A percentile compares a stretch with the other conserved stretches of the same genome.
These are phyloP conservation scores for Darevskia nairensis DNA, from an alignment of 2,797 vertebrate genomes.

Conservation along the genomic window DNA sequence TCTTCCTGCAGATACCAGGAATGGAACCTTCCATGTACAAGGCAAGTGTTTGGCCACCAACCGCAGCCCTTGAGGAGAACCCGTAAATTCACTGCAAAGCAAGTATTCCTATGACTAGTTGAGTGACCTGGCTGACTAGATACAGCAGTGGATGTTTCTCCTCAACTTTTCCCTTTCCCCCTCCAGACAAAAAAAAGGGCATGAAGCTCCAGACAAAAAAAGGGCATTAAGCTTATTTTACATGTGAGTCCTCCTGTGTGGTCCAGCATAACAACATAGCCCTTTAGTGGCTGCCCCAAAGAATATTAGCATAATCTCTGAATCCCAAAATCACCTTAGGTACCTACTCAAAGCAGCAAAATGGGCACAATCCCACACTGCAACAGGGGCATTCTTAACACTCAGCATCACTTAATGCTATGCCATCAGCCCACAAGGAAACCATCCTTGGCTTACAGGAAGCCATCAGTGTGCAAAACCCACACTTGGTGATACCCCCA, in stretches of 20 bases:
- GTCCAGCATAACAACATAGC: background rate
- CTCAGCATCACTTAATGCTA: background rate
- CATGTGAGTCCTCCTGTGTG: background rate
- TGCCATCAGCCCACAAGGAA: background rate
- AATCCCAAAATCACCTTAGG: background rate
- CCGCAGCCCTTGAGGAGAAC: background rate
- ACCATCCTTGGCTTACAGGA: slow-evolving; percentile 32
- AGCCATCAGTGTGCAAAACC: slow-evolving; percentile 25
- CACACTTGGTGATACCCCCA: slow-evolving; percentile 32
- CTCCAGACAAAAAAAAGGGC: background rate
- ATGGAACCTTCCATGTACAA: no score
- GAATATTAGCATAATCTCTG: background rate
- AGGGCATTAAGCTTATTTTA: background rate
- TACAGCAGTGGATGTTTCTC: background rate
- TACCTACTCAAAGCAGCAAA: no score
- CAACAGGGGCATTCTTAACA: background rate
- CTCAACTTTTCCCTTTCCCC: background rate
- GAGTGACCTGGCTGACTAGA: background rate
- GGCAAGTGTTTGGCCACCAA: background rate
- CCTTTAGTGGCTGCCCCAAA: background rate
- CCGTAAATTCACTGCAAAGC: background rate
- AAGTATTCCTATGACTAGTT: no score
- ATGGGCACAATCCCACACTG: background rate
- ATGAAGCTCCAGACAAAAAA: background rate
- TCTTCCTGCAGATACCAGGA: background rate